Conservation (phyloP, 1,140 invertebrate genomes). For the Ectropis grisescens region DNA sequence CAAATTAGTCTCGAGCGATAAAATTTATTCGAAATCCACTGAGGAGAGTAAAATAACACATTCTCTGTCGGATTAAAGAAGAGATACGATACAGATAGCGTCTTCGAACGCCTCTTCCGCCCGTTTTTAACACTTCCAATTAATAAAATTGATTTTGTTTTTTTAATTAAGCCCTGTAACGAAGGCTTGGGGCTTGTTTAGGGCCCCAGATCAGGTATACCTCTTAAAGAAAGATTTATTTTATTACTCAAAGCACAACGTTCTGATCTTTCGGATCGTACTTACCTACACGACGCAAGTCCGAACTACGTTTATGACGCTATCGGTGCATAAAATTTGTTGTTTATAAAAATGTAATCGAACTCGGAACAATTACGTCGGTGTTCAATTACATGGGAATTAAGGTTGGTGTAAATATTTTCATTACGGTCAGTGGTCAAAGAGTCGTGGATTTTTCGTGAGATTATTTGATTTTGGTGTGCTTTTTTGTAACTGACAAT, state of each 20-base stretch:
- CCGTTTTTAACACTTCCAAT: conserved; percentile 70
- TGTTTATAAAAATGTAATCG: conserved; percentile 29
- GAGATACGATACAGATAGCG: conserved; percentile 63
- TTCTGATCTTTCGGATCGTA: conserved; percentile 36
- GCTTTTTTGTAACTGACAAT: too few species aligned
- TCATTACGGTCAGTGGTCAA: too few species aligned
- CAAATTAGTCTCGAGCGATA: conserved; percentile 67
- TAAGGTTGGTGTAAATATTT: conserved; percentile 17
- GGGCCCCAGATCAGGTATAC: conserved; percentile 45
- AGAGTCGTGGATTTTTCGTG: too few species aligned
- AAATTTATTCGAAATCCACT: conserved; percentile 68
- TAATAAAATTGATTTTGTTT: conserved; percentile 70
- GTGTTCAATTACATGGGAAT: conserved; percentile 24
- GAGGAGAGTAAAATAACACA: conserved; percentile 67
- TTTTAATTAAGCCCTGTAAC: conserved; percentile 65
- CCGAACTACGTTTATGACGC: conserved; percentile 37
- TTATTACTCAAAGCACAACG: conserved; percentile 59
- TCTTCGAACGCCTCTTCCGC: conserved; percentile 51
- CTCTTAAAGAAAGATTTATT: conserved; percentile 65
- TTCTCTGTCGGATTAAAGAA: conserved; percentile 66
- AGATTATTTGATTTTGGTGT: too few species aligned
- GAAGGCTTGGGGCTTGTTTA: conserved; percentile 52
- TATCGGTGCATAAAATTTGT: conserved; percentile 33
- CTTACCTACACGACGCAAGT: conserved; percentile 31
- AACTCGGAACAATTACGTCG: conserved; percentile 21